Evolutionary conservation across 35 echinoderm and acorn worm genomes (phyloP), one percentile per base, ranked within the genome.

Genomic region (Eucidaris tribuloides): DNA sequence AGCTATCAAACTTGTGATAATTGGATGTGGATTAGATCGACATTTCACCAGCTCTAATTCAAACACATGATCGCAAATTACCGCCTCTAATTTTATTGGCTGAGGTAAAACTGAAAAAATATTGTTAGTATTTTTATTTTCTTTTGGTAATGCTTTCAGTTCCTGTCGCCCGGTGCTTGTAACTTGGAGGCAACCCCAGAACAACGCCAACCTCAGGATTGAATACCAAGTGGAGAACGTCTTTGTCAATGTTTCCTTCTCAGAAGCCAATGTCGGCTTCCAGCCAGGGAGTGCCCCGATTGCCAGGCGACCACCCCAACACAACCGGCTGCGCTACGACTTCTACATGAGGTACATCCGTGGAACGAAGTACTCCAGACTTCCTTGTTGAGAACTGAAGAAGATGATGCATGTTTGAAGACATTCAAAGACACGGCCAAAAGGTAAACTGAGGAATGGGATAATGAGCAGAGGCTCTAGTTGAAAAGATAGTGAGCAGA

Each of bases 161-260:
- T 32, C 66, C 66, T 72, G 66, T 72, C 40, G n/a, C 66, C 66
- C 2, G 66, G 66, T 7, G 34, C 36, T 9, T 72, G 66, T n/a
- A 72, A 72, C 33, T 23, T 40, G 40, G 66, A 72, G 36, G 9
- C 40, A 15, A 37, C 36, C 33, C 66, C 38, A 18, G 37, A 72
- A 42, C 34, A 43, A 72, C 22, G 33, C 66, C 6, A 72, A 72
- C 66, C 66, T 72, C 35, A 37, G 43, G 0, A 43, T 72, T 0
- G 5, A 4, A 1, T 72, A 72, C 36, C 66, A 72, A 23, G 33
- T 43, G 0, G 66, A 72, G 33, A 40, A 37, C n/a, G 66, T 72
- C 7, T 39, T 72, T 9, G 11, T 39, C 66, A 72, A 72, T 20
- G 66, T 72, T 39, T 40, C 66, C 17, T 72, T 72, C 66, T 72